Evolutionary conservation across 92 coral and sea anemone species (phyloP).

Genomic region (Epizoanthus ramosus): DNA sequence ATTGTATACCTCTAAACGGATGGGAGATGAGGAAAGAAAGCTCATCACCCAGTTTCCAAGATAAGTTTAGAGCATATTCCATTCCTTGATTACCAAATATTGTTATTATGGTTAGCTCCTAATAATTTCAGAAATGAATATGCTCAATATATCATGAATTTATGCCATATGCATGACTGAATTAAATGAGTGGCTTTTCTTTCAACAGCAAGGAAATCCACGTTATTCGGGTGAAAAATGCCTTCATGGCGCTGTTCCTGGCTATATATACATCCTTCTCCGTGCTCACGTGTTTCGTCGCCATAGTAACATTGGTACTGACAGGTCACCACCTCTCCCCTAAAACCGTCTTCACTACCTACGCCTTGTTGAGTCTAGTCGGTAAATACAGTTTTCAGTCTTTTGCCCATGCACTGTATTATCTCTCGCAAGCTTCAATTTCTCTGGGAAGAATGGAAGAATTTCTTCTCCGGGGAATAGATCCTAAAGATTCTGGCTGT

Average conservation of each 20-base stretch:
- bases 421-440: constrained; percentile 3
- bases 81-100: too few species aligned
- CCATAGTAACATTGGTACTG: constrained; percentile 30
- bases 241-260: constrained; percentile 25
- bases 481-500: not conserved
- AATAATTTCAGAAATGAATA: too few species aligned
- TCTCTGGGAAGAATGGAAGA: constrained; percentile 27
- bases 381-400: constrained; percentile 23
- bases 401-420: constrained; percentile 32
- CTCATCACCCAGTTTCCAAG: too few species aligned
- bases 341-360: constrained; percentile 27
- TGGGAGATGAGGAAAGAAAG: too few species aligned
- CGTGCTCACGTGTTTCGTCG: constrained; percentile 27
- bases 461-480: constrained; percentile 20
- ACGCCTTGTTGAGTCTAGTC: constrained; percentile 13
- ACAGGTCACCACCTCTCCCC: constrained; percentile 26
- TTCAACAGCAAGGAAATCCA: constrained; percentile 2
- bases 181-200: too few species aligned
- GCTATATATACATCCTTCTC: constrained; percentile 18
- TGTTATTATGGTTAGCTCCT: too few species aligned
- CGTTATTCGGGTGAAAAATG: constrained; percentile 30
- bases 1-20: too few species aligned
- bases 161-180: too few species aligned
- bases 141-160: too few species aligned
- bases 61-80: too few species aligned